Percentiles rank a stretch among this genome's conserved stretches.
Conservation (phyloP, 2,113 vertebrate species). For the Hydrolagus affinis region DNA sequence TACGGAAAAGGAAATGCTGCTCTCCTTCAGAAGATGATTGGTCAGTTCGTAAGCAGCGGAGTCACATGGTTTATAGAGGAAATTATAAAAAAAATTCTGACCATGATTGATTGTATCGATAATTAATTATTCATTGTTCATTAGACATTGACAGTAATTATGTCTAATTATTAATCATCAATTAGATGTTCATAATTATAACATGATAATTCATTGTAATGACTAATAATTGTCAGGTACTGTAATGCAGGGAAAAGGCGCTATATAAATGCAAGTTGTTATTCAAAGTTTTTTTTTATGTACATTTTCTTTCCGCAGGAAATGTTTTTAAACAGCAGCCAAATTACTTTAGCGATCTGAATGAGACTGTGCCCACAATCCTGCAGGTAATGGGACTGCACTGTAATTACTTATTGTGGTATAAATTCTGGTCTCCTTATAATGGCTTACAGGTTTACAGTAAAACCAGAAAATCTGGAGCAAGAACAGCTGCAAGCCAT, state of each 20-base stretch:
- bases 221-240: too few relatives aligned
- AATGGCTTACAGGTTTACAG: background rate
- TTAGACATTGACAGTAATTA: too few relatives aligned
- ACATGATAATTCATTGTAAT: too few relatives aligned
- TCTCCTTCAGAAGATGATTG: conserved; percentile 91
- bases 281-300: too few relatives aligned
- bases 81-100: background rate
- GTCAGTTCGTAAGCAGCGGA: conserved; percentile 48
- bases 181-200: too few relatives aligned
- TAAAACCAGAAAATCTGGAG: background rate
- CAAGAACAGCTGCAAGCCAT: background rate
- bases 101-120: too few relatives aligned
- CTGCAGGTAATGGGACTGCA: conserved; percentile 59
- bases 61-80: background rate
- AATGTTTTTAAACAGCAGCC: conserved; percentile 91
- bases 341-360: conserved; percentile 79
- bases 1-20: conserved; percentile 84
- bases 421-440: background rate
- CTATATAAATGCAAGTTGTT: too few relatives aligned
- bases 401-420: background rate
- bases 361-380: conserved; percentile 77
- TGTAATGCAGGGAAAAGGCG: too few relatives aligned
- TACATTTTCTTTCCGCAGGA: conserved; percentile 50
- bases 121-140: too few relatives aligned
- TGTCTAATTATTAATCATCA: too few relatives aligned